Percentiles rank a stretch among this genome's conserved stretches.
Evolutionary conservation across 1,140 invertebrate genomes (phyloP).

Genomic region (Centruroides vittatus): DNA sequence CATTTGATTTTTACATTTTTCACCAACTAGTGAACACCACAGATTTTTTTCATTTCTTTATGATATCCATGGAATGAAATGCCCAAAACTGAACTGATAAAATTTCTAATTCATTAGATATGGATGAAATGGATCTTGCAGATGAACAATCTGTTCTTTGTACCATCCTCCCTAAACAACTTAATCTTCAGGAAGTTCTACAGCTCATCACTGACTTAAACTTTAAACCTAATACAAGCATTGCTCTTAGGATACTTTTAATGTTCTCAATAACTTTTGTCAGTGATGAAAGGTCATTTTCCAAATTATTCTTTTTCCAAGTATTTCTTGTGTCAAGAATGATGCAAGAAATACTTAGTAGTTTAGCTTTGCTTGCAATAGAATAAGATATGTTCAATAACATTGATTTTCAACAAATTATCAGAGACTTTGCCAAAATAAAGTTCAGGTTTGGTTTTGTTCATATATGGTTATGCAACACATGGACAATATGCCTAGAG

Average conservation of each 20-base stretch:
- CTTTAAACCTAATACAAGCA: not conserved
- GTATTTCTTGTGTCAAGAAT: too few species aligned
- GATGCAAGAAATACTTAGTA: too few species aligned
- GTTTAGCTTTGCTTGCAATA: too few species aligned
- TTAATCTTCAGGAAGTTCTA: not conserved
- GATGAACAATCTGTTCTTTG: not conserved
- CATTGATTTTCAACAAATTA: too few species aligned
- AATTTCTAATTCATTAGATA: not conserved
- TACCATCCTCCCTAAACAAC: not conserved
- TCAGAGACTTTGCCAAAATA: too few species aligned
- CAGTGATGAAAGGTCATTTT: constrained; percentile 18
- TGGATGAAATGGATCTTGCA: not conserved
- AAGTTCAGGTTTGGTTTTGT: too few species aligned
- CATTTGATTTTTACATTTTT: not conserved
- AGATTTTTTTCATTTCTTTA: not conserved
- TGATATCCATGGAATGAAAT: not conserved
- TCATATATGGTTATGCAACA: too few species aligned
- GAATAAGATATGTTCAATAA: too few species aligned
- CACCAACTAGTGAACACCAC: not conserved
- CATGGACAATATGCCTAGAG: too few species aligned
- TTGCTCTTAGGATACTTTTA: not conserved
- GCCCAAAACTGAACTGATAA: not conserved
- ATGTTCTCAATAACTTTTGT: constrained; percentile 18
- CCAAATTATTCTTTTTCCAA: constrained; percentile 15
- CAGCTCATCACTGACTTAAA: not conserved